Evolutionary conservation across 2,888 invertebrate genomes (phyloP), one percentile per base, ranked within the genome.

Genomic region (Euzetes globulus): DNA sequence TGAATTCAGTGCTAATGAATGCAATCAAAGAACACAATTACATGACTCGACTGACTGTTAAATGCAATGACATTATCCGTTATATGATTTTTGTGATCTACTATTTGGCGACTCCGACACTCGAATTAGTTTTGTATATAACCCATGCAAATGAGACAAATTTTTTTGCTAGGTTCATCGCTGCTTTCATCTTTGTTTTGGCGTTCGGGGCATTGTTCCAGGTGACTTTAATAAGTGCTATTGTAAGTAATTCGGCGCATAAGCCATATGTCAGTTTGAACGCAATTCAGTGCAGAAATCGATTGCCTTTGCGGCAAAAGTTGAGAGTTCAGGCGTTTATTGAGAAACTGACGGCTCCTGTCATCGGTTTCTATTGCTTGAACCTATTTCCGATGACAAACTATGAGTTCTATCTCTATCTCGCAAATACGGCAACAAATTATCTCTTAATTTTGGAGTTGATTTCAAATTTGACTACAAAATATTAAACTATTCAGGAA

Each of bases 361-460:
- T 17, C 17, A 63, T 63, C 9, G 63, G 63, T 17, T 63, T 63
- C 33, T 63, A 63, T 63, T 63, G 63, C 37, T 63, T 1, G 17
- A 19, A 33, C 3, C 11, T 63, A 1, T 63, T 63, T 37, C 63
- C 63, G 5, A 33, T 63, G 63, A 63, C 5, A 33, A 63, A 63
- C 9, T 63, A 17, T 33, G 33, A 63, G 63, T 63, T 63, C 33
- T 63, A 33, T 33, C 4, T 25, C 7, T 63, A 63, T 17, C 3
- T 33, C 2, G 4, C 33, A 15, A 19, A 19, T n/a, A 33, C 33
- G 2, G 6, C 19, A 3, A 6, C 1, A 11, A 33, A 3, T 17
- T 63, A 63, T 33, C 6, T 60, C 7, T 13, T 60, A 2, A 58
- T 58, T 22, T 6, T 58, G 11, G 19, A 17, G 17, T 19, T 52